phyloP scores from a whole-genome alignment of 2,888 invertebrate species.

The Halocaridina rubra region DNA sequence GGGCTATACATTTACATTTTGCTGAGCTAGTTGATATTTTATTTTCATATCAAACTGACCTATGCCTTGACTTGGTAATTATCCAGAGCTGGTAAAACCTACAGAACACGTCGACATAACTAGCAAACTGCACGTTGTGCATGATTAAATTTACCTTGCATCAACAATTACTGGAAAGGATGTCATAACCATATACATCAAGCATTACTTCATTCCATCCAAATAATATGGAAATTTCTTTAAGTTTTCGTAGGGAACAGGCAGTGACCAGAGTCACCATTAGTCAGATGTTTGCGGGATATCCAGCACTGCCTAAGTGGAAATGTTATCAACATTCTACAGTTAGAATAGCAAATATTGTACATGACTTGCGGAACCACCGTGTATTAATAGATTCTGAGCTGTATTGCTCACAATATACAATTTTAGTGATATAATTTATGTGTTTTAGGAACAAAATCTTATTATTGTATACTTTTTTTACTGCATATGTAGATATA shows the following conservation, averaged over 20 bases:
- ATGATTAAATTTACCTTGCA: background rate
- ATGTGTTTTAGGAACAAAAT: no score
- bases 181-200: background rate
- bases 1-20: no score
- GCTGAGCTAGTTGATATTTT: no score
- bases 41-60: no score
- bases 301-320: background rate
- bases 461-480: no score
- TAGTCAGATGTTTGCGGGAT: slow-evolving; percentile 7
- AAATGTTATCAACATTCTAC: background rate
- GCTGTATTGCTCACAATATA: no score
- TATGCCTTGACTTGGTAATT: no score
- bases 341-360: background rate
- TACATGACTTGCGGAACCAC: no score
- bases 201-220: background rate
- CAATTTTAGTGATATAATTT: no score
- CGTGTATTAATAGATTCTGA: no score
- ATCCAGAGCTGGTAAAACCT: no score
- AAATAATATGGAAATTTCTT: slow-evolving; percentile 3
- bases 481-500: no score
- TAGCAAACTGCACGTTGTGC: background rate
- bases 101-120: background rate
- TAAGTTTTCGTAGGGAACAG: background rate
- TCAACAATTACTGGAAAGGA: background rate
- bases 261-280: slow-evolving; percentile 1